These are phyloP conservation scores for Plagodis pulveraria DNA, from an alignment of 2,888 invertebrate genomes.

Conservation along the genomic window DNA sequence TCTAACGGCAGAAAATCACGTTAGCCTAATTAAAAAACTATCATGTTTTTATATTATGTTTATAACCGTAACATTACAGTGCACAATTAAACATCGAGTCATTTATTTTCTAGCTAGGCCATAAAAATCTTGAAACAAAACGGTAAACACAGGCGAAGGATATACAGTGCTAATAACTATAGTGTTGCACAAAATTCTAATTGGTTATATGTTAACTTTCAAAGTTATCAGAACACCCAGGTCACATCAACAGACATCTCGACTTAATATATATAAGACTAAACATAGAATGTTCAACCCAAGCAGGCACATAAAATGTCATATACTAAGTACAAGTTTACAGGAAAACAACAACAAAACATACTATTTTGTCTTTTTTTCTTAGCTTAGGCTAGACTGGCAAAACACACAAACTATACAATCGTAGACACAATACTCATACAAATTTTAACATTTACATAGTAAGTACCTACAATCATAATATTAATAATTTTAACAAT, in stretches of 20 bases:
- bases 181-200: conserved; percentile 65
- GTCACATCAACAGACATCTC: conserved; percentile 78
- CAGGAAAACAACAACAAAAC: conserved; percentile 43
- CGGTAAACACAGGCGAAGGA: conserved; percentile 5
- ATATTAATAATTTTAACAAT: conserved; percentile 26
- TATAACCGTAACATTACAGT: not conserved
- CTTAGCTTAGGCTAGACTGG: conserved; percentile 81
- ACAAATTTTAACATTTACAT: conserved; percentile 39
- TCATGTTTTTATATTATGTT: too few relatives aligned
- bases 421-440: conserved; percentile 24
- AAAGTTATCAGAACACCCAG: conserved; percentile 76
- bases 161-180: conserved; percentile 18
- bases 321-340: conserved; percentile 25
- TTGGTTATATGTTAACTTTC: conserved; percentile 65
- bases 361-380: conserved; percentile 71
- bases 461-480: conserved; percentile 31
- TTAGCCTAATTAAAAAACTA: too few relatives aligned
- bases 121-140: conserved; percentile 18
- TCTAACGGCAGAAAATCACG: conserved; percentile 3
- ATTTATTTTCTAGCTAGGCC: conserved; percentile 24
- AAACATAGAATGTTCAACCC: conserved; percentile 48
- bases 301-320: conserved; percentile 41
- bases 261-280: conserved; percentile 53
- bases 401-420: conserved; percentile 67
- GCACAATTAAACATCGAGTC: conserved; percentile 9